phyloP scores from a whole-genome alignment of 2,797 vertebrate species.

The Selene dorsalis region DNA sequence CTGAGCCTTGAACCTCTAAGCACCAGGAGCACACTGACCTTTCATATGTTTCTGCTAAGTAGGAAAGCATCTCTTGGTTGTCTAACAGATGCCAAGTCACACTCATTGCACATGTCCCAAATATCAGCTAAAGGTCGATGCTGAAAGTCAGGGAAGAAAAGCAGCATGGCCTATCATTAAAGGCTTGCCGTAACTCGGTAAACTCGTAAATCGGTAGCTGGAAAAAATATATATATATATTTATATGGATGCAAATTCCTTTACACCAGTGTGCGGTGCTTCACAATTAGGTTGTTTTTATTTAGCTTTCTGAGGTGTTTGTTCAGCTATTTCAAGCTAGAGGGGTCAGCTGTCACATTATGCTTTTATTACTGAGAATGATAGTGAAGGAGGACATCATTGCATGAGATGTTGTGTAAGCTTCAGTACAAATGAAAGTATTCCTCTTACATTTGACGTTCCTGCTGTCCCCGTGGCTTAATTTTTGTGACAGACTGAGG shows the following conservation, averaged over 20 bases:
- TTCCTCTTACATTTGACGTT: neutral
- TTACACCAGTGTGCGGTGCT: neutral
- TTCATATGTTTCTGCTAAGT: conserved; percentile 73
- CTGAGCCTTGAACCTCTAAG: conserved; percentile 65
- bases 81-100: conserved; percentile 59
- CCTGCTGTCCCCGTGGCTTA: neutral
- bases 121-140: conserved; percentile 73
- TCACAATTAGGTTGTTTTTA: conserved; percentile 17
- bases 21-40: conserved; percentile 70
- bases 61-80: conserved; percentile 70
- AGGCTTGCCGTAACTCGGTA: conserved; percentile 20
- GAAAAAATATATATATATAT: neutral
- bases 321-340: conserved; percentile 1
- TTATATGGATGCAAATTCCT: neutral
- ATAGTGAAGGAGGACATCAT: conserved; percentile 1
- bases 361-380: neutral
- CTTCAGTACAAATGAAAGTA: neutral
- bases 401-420: conserved; percentile 9
- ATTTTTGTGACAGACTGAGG: conserved; percentile 3
- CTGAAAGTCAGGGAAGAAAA: conserved; percentile 42
- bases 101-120: conserved; percentile 63
- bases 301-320: conserved; percentile 23
- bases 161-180: conserved; percentile 37
- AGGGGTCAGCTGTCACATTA: conserved; percentile 17
- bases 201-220: conserved; percentile 24